Evolutionary conservation across 2,797 vertebrate genomes (phyloP).

Genomic region (Pempheris klunzingeri): DNA sequence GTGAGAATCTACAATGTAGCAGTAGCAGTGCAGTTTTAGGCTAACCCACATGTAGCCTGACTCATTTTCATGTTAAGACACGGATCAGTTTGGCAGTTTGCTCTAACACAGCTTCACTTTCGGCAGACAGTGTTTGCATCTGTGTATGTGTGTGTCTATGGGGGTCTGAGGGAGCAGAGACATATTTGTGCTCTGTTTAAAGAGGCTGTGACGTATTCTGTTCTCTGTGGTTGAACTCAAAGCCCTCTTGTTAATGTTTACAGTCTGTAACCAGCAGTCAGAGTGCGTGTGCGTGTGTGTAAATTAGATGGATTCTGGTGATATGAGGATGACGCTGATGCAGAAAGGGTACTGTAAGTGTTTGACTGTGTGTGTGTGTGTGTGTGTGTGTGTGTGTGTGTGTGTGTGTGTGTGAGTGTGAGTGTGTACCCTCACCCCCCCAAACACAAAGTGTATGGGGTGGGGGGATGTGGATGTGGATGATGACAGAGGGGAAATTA

Average conservation of each 20-base stretch:
- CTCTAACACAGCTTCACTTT: neutral
- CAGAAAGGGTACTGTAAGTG: constrained; percentile 3
- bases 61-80: constrained; percentile 44
- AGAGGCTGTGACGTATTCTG: constrained; percentile 59
- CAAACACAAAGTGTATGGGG: constrained; percentile 7
- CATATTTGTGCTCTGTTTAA: constrained; percentile 66
- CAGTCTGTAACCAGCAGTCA: constrained; percentile 50
- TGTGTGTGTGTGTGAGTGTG: no score
- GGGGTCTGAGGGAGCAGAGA: constrained; percentile 32
- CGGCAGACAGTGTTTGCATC: constrained; percentile 23
- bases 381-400: neutral
- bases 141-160: constrained; percentile 39
- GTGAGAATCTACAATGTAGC: no score
- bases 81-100: constrained; percentile 18
- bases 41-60: constrained; percentile 11
- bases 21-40: constrained; percentile 21
- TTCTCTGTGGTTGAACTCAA: constrained; percentile 56
- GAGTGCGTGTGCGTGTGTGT: neutral
- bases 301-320: constrained; percentile 1
- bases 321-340: constrained; percentile 16
- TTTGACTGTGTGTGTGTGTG: neutral
- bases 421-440: neutral
- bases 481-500: constrained; percentile 57
- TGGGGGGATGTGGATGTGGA: constrained; percentile 27
- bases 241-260: constrained; percentile 73